Evolutionary conservation across 2,113 vertebrate species (phyloP).

Genomic region (Percopsis transmontana): DNA sequence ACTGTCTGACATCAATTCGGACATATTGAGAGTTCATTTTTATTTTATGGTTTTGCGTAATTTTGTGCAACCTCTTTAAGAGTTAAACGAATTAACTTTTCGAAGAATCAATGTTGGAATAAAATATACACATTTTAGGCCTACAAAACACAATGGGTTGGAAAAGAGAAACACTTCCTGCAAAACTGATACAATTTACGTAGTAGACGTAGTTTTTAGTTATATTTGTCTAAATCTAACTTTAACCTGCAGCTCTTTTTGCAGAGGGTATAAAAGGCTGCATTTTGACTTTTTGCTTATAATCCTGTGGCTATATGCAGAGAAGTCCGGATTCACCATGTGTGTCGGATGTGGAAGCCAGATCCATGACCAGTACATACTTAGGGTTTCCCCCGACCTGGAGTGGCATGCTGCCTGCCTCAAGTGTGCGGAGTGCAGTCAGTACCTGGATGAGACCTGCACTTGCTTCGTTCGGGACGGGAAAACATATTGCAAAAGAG

Average conservation of each 20-base stretch:
- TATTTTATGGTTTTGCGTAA: background rate
- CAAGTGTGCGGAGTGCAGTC: conserved; percentile 94
- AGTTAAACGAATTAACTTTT: conserved; percentile 10
- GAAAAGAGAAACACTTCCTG: conserved; percentile 4
- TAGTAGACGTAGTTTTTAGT: background rate
- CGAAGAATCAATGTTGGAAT: conserved; percentile 4
- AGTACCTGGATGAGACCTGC: conserved; percentile 93
- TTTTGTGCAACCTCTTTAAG: background rate
- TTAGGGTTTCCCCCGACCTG: conserved; percentile 94
- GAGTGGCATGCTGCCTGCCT: conserved; percentile 98
- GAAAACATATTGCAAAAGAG: conserved; percentile 96
- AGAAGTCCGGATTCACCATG: conserved; percentile 90
- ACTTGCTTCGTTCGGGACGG: conserved; percentile 97
- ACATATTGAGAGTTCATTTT: background rate
- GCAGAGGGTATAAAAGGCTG: background rate
- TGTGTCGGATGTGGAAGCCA: conserved; percentile 96
- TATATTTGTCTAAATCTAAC: background rate
- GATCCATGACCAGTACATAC: conserved; percentile 95
- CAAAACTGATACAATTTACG: background rate
- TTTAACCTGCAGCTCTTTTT: background rate
- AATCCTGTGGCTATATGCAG: conserved; percentile 72
- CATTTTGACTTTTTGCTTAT: conserved; percentile 1
- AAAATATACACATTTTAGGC: conserved; percentile 40
- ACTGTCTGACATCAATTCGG: background rate
- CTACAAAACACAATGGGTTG: no score